phyloP scores from a whole-genome alignment of 2,888 invertebrate genomes.

The Omphaloscelis lunosa region DNA sequence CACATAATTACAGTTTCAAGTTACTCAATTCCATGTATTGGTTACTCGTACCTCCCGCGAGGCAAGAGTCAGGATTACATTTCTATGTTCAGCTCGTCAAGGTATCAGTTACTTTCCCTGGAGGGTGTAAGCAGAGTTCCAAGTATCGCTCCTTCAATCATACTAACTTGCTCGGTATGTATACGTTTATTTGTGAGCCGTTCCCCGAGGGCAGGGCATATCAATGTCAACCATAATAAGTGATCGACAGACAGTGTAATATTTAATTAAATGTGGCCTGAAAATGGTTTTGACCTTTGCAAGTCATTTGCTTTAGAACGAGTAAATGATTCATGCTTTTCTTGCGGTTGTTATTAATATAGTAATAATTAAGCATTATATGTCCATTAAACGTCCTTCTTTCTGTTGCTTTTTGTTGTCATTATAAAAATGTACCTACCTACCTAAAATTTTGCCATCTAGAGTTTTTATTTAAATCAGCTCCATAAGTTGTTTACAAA shows the following conservation, averaged over 20 bases:
- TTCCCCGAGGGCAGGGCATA: constrained; percentile 19
- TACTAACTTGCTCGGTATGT: constrained; percentile 1
- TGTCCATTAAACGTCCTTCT: background rate
- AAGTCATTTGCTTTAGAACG: constrained; percentile 22
- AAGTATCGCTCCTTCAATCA: constrained; percentile 29
- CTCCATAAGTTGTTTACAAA: constrained; percentile 18
- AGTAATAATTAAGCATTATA: background rate
- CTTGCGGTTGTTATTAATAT: constrained; percentile 22
- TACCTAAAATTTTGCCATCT: background rate
- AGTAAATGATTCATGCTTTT: constrained; percentile 34
- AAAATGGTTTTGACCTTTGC: constrained; percentile 44
- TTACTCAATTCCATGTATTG: background rate
- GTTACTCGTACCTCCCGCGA: constrained; percentile 25
- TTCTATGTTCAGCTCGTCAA: constrained; percentile 53
- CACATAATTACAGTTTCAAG: background rate
- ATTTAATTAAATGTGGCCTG: constrained; percentile 33
- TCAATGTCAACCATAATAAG: constrained; percentile 36
- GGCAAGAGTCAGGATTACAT: constrained; percentile 38
- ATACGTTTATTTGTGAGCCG: constrained; percentile 6
- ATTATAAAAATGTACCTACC: background rate
- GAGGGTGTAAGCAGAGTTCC: constrained; percentile 51
- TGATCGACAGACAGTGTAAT: constrained; percentile 35
- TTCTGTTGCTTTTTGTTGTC: constrained; percentile 14
- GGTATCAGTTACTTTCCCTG: constrained; percentile 52
- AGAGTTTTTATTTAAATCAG: constrained; percentile 22